Conservation (phyloP, 2,113 vertebrate species). For the Lathamus discolor region DNA sequence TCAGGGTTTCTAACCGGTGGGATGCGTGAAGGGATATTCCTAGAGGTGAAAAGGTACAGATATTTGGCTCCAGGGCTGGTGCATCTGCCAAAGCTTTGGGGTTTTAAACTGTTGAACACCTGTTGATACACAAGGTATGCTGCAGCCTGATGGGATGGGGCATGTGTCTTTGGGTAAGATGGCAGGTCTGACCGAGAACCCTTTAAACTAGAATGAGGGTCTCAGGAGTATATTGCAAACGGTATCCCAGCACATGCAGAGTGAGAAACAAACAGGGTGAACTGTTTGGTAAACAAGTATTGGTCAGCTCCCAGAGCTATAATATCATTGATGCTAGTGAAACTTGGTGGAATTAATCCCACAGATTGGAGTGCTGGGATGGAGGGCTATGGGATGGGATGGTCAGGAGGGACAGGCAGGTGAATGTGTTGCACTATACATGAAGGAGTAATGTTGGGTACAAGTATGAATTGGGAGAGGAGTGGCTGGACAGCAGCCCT, state of each 20-base stretch:
- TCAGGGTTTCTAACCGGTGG: neutral
- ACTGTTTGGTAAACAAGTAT: neutral
- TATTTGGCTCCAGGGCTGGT: neutral
- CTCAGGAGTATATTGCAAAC: neutral
- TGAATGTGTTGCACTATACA: too few species aligned
- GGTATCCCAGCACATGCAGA: neutral
- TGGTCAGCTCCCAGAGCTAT: neutral
- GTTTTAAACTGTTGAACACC: neutral
- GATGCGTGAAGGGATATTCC: neutral
- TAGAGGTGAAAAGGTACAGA: neutral
- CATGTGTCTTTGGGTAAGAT: rapidly evolving
- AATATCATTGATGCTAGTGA: rapidly evolving
- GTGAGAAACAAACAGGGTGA: neutral
- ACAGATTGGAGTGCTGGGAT: neutral
- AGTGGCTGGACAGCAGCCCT: neutral
- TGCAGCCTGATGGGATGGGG: neutral
- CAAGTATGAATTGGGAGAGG: too few species aligned
- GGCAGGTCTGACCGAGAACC: neutral
- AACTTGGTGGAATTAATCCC: neutral
- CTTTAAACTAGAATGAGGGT: neutral
- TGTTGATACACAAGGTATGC: neutral
- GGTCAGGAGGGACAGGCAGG: neutral
- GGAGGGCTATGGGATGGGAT: neutral
- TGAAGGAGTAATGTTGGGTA: rapidly evolving
- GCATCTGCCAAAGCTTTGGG: too few species aligned